Conservation (phyloP, 1,140 invertebrate species). For the Tetranychus cinnabarinus region DNA sequence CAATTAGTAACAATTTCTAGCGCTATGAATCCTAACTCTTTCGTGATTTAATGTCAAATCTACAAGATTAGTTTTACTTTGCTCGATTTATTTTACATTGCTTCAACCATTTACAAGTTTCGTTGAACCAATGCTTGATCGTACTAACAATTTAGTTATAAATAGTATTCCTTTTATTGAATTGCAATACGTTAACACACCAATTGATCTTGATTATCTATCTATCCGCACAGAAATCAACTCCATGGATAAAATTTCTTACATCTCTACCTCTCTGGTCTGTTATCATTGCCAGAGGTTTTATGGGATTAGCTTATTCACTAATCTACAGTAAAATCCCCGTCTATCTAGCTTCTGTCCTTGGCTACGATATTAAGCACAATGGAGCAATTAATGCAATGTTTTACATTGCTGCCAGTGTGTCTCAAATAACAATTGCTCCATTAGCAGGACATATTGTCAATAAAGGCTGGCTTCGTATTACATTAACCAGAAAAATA, state of each 20-base stretch:
- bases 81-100: too few relatives aligned
- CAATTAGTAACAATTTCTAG: too few relatives aligned
- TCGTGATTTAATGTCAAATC: too few relatives aligned
- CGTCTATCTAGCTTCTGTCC: constrained; percentile 9
- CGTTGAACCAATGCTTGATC: too few relatives aligned
- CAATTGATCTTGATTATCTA: too few relatives aligned
- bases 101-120: too few relatives aligned
- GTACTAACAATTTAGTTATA: too few relatives aligned
- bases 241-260: constrained; percentile 19
- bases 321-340: constrained; percentile 7
- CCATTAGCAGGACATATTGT: not conserved
- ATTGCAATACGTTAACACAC: too few relatives aligned
- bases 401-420: not conserved
- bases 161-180: too few relatives aligned
- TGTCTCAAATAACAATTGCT: not conserved
- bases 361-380: constrained; percentile 1
- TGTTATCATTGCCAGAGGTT: constrained; percentile 26
- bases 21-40: too few relatives aligned
- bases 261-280: constrained; percentile 26
- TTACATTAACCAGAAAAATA: constrained; percentile 12
- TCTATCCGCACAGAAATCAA: too few relatives aligned
- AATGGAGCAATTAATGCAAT: constrained; percentile 2
- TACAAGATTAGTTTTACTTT: too few relatives aligned
- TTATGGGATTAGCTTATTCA: constrained; percentile 22
- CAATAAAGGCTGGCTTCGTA: not conserved